Evolutionary conservation across 2,797 vertebrate genomes (phyloP).

Genomic region (Crossoptilon crossoptilon): DNA sequence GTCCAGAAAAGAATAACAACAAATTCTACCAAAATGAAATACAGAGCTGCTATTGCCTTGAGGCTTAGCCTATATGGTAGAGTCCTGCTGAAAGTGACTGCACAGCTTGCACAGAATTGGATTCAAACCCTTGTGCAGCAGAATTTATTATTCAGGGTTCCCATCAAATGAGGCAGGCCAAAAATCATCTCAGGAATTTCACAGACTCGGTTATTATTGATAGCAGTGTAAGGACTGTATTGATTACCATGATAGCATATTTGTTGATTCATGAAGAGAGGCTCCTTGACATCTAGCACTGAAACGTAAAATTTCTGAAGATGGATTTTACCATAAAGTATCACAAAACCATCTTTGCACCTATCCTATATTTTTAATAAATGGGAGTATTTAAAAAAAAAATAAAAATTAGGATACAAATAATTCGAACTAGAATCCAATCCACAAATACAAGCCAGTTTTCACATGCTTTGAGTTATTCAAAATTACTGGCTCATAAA

Average conservation of each 20-base stretch:
- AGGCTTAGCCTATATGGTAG: not conserved
- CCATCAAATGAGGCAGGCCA: not conserved
- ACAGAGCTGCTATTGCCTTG: not conserved
- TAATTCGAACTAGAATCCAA: not conserved
- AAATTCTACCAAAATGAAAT: not conserved
- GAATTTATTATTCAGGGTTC: not conserved
- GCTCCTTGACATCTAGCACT: not conserved
- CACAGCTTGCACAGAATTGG: not conserved
- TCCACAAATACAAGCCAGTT: not conserved
- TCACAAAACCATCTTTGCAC: not conserved
- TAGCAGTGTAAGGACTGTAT: not conserved
- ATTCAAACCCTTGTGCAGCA: not conserved
- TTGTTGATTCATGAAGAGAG: not conserved
- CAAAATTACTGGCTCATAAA: not conserved
- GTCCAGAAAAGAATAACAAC: not conserved
- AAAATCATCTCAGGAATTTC: not conserved
- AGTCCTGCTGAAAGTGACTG: not conserved
- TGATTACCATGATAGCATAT: not conserved
- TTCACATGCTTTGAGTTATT: not conserved
- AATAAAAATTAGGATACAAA: not conserved
- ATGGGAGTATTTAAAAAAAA: accelerated
- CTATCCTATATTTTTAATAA: not conserved
- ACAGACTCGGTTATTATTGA: not conserved
- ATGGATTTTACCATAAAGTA: not conserved
- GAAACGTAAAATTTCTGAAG: not conserved